Base-by-base conservation (phyloP, 2,888 invertebrate genomes). In the Erannis defoliaria region DNA sequence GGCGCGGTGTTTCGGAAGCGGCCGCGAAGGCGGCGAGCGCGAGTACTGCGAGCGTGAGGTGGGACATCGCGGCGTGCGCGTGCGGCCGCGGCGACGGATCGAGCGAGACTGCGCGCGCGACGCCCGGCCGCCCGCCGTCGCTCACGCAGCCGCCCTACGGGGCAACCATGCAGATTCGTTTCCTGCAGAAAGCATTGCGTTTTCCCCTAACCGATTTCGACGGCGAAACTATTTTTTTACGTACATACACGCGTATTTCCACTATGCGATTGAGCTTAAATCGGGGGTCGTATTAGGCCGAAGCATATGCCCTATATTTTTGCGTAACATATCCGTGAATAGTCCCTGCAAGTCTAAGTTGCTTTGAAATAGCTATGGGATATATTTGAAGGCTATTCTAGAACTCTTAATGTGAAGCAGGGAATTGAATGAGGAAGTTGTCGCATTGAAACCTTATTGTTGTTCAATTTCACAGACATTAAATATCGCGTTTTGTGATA, bases 81-180 rank as follows among this genome's bases (percentile, higher is more conserved):
- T 89, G 89, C 84, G 85, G 85, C 89, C 88, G 88, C 88, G 88
- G 86, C 85, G 85, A 86, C 82, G 88, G 76, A 80, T 82, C 78
- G 80, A 90, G 87, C 86, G 93, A 89, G 83, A 91, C 91, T 93
- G 93, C 86, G 91, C 90, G 82, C 75, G 86, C 75, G 78, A 75
- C 67, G 71, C 76, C 74, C 82, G 77, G 78, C 8, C 26, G 26
- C 26, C 8, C 26, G 26, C 26, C n/a, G n/a, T 81, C 85, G 83
- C 78, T 85, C 85, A 79, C 85, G 74, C 80, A 78, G 77, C 82
- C 83, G 81, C 82, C 84, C 84, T 82, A 80, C 76, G 82, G 72
- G 71, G 35, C 26, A 5, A 73, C 75, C 75, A 76, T 81, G 82
- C 82, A 75, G 74, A 76, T 80, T 74, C 75, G 75, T 71, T 70